These are phyloP conservation scores for Phalacrocorax brasilianus DNA, from an alignment of 2,113 vertebrate species.

Conservation along the genomic window DNA sequence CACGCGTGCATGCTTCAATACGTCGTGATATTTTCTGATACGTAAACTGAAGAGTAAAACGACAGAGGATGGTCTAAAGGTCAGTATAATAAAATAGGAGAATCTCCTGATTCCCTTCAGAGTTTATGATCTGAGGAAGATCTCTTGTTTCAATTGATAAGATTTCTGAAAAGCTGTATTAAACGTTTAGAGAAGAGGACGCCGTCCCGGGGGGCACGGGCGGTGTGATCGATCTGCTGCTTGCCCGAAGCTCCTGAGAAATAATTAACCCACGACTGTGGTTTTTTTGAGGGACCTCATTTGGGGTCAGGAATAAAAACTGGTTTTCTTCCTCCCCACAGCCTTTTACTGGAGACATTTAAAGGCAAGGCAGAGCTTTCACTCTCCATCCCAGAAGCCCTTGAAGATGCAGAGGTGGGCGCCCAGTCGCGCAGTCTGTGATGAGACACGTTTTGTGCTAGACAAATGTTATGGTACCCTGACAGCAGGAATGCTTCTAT, in stretches of 20 bases:
- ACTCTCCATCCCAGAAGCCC: neutral
- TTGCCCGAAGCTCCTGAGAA: neutral
- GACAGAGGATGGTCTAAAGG: constrained; percentile 24
- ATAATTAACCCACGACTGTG: neutral
- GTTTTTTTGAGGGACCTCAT: neutral
- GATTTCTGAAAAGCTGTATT: neutral
- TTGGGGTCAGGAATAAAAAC: neutral
- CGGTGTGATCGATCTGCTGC: accelerated
- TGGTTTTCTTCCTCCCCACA: neutral
- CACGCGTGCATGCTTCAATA: neutral
- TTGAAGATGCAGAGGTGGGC: neutral
- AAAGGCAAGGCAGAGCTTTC: neutral
- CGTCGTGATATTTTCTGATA: neutral
- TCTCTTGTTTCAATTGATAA: neutral
- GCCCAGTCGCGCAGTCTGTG: accelerated
- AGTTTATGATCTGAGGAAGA: neutral
- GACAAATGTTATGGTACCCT: neutral
- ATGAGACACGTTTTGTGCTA: neutral
- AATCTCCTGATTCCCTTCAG: neutral
- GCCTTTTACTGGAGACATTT: neutral
- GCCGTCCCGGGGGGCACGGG: accelerated
- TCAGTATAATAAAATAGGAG: neutral
- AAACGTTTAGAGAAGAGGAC: neutral
- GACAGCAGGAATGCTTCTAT: neutral
- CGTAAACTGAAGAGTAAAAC: neutral